phyloP scores from a whole-genome alignment of 2,113 vertebrate genomes.

The Eudyptes chrysolophus region DNA sequence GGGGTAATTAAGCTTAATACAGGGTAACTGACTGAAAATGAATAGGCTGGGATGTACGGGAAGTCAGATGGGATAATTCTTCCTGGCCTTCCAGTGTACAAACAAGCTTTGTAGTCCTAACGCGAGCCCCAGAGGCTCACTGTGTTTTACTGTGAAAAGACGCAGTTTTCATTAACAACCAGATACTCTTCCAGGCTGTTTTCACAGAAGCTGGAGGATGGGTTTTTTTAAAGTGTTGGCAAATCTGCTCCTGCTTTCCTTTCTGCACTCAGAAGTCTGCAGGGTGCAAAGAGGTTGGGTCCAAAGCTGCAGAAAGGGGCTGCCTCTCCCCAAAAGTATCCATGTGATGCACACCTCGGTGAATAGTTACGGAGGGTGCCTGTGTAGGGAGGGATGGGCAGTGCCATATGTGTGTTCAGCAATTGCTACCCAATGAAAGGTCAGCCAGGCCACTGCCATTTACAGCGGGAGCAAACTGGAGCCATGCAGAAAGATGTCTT shows the following conservation, averaged over 20 bases:
- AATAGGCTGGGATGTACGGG: conserved; percentile 25
- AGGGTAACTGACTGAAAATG: conserved; percentile 26
- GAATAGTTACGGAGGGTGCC: fast-evolving
- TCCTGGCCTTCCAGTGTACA: background rate
- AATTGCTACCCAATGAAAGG: background rate
- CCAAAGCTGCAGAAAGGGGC: background rate
- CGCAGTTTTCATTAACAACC: background rate
- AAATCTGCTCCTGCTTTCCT: background rate
- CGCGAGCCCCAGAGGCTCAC: fast-evolving
- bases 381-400: background rate
- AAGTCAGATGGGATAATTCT: conserved; percentile 41
- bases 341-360: fast-evolving
- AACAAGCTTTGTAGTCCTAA: conserved; percentile 2
- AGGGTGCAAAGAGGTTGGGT: fast-evolving
- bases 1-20: conserved; percentile 50
- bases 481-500: background rate
- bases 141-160: background rate
- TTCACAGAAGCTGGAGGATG: background rate
- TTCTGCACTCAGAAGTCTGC: background rate
- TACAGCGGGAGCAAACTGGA: background rate
- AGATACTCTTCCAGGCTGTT: background rate
- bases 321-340: fast-evolving
- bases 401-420: background rate
- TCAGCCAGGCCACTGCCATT: background rate
- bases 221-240: background rate